Evolutionary conservation across 2,888 invertebrate genomes (phyloP).

Genomic region (Theretra japonica): DNA sequence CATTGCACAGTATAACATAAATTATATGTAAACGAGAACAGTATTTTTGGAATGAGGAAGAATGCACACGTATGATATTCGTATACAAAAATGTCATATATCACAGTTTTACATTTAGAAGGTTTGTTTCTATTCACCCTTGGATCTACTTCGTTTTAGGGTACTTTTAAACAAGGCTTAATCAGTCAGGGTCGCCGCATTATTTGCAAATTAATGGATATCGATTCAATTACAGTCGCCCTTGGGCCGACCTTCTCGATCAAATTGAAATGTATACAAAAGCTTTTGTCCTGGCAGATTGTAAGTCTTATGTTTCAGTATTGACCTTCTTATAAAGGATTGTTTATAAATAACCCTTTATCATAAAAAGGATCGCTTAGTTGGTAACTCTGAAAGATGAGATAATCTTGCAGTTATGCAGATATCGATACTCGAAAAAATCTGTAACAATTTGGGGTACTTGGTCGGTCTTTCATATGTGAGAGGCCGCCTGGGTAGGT

Average conservation of each 20-base stretch:
- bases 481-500: too few species aligned
- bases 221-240: neutral
- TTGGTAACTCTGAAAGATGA: neutral
- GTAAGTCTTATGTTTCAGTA: neutral
- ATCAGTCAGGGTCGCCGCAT: neutral
- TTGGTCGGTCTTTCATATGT: too few species aligned
- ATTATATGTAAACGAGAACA: too few species aligned
- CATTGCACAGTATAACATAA: too few species aligned
- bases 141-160: too few species aligned
- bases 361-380: neutral
- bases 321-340: neutral
- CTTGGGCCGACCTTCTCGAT: conserved; percentile 4
- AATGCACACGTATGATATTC: too few species aligned
- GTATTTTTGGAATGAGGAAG: too few species aligned
- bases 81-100: too few species aligned
- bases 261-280: neutral
- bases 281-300: conserved; percentile 2
- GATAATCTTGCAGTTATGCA: neutral
- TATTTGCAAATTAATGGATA: neutral
- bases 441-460: too few species aligned
- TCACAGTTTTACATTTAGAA: too few species aligned
- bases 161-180: neutral
- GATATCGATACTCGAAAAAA: too few species aligned
- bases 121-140: too few species aligned
- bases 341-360: conserved; percentile 1